Percentiles rank a stretch among this genome's conserved stretches.
Evolutionary conservation across 92 coral and sea anemone genomes (phyloP).

Genomic region (Zoanthus sansibaricus): DNA sequence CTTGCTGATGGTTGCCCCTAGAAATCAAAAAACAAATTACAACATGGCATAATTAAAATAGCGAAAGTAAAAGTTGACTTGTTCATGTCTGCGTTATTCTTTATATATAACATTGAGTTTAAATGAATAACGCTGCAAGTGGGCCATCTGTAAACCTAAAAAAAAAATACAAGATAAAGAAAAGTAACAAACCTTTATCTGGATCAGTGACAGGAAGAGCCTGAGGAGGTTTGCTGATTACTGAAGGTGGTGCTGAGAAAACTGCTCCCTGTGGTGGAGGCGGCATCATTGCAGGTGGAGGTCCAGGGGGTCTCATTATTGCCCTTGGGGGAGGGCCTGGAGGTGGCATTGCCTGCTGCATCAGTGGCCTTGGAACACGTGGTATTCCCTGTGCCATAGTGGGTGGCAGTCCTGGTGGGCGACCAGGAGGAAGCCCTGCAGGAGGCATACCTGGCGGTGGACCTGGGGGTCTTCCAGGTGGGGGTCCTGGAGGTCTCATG

Average conservation of each 20-base stretch:
- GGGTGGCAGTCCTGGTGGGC: conserved; percentile 93
- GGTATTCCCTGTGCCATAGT: conserved; percentile 82
- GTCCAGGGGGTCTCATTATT: conserved; percentile 89
- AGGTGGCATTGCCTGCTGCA: conserved; percentile 88
- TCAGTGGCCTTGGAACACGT: conserved; percentile 84
- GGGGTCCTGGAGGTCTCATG: conserved; percentile 75
- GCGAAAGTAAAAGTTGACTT: neutral
- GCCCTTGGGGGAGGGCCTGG: conserved; percentile 86
- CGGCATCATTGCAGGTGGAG: conserved; percentile 87
- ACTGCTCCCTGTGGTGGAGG: conserved; percentile 94
- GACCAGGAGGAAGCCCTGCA: conserved; percentile 89
- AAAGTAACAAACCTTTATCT: conserved; percentile 55
- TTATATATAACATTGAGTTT: neutral
- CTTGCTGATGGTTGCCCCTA: conserved; percentile 83
- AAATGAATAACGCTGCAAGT: no score
- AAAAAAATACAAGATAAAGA: neutral
- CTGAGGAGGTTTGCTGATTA: conserved; percentile 91
- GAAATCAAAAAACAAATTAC: neutral
- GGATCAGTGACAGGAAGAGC: conserved; percentile 68
- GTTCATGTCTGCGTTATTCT: neutral
- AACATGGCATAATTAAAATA: neutral
- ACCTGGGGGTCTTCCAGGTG: conserved; percentile 81
- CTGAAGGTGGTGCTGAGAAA: conserved; percentile 97
- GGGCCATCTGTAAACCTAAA: neutral
- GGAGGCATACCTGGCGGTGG: conserved; percentile 91